Percentiles rank a stretch among this genome's conserved stretches.
Conservation (phyloP, 2,888 invertebrate species). For the Caenorhabditis macrosperma region DNA sequence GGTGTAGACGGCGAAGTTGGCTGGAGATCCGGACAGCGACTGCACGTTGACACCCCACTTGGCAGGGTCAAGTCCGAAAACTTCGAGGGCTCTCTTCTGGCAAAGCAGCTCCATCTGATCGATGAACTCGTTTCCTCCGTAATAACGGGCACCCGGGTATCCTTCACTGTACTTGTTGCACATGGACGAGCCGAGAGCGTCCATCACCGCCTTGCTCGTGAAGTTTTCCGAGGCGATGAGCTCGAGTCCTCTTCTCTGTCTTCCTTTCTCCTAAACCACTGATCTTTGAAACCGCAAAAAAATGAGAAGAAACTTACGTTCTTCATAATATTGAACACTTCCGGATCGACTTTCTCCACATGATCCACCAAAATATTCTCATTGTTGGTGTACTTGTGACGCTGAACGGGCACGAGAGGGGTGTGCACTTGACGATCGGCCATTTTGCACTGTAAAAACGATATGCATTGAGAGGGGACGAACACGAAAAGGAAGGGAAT, state of each 20-base stretch:
- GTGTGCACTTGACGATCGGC: constrained; percentile 67
- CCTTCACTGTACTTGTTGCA: constrained; percentile 85
- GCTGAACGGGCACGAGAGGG: constrained; percentile 70
- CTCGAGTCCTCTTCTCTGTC: constrained; percentile 91
- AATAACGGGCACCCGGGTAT: constrained; percentile 87
- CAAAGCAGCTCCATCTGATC: constrained; percentile 93
- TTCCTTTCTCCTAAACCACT: constrained; percentile 85
- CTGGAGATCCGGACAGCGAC: constrained; percentile 95
- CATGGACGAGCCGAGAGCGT: constrained; percentile 83
- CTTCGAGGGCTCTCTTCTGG: constrained; percentile 87
- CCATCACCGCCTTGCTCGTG: constrained; percentile 82
- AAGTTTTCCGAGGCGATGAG: constrained; percentile 93
- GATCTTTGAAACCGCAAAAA: not conserved
- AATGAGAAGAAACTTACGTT: constrained; percentile 28
- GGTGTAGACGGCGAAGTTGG: constrained; percentile 97
- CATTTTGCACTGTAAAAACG: constrained; percentile 54
- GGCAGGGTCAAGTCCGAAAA: constrained; percentile 88
- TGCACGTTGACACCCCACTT: constrained; percentile 99
- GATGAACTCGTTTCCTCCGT: constrained; percentile 96
- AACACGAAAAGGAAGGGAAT: constrained; percentile 1
- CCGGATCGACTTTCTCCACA: constrained; percentile 88
- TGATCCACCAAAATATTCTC: constrained; percentile 73
- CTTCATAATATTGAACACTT: constrained; percentile 87
- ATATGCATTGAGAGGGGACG: not conserved
- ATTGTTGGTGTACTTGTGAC: constrained; percentile 62